Percentiles rank a stretch among this genome's conserved stretches.
These are phyloP conservation scores for Cyanoramphus novaezelandiae DNA, from an alignment of 2,113 vertebrate species.

Conservation along the genomic window DNA sequence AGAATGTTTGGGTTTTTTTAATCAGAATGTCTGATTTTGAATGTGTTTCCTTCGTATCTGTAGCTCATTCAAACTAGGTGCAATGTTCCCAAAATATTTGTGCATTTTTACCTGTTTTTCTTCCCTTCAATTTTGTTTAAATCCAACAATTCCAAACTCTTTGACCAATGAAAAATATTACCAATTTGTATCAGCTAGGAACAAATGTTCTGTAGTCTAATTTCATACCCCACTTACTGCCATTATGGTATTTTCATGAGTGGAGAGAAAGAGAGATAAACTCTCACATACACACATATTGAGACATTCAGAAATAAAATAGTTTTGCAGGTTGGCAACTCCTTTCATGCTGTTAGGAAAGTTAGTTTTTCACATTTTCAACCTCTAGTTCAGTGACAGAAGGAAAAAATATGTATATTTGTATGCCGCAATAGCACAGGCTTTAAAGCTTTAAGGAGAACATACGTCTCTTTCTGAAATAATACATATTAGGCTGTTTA, in stretches of 20 bases:
- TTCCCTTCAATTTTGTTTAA: background rate
- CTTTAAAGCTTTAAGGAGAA: background rate
- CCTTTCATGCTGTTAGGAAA: background rate
- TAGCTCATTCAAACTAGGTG: background rate
- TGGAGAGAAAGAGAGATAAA: background rate
- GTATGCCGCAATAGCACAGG: background rate
- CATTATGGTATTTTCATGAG: background rate
- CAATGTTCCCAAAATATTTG: background rate
- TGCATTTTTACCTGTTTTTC: background rate
- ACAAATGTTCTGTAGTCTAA: conserved; percentile 36
- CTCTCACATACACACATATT: background rate
- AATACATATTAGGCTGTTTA: background rate
- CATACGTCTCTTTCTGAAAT: background rate
- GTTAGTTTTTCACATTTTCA: background rate
- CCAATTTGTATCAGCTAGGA: conserved; percentile 3
- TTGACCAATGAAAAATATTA: conserved; percentile 8
- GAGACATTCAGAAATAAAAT: conserved; percentile 9
- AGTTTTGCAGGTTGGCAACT: background rate
- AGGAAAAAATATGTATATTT: background rate
- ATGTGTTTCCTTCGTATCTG: background rate
- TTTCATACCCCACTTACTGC: conserved; percentile 53
- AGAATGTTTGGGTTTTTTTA: background rate
- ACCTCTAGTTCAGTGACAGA: background rate
- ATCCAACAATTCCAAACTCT: background rate
- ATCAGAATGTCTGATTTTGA: background rate